These are phyloP conservation scores for Varanus komodoensis DNA, from an alignment of 2,113 vertebrate genomes.

Conservation along the genomic window DNA sequence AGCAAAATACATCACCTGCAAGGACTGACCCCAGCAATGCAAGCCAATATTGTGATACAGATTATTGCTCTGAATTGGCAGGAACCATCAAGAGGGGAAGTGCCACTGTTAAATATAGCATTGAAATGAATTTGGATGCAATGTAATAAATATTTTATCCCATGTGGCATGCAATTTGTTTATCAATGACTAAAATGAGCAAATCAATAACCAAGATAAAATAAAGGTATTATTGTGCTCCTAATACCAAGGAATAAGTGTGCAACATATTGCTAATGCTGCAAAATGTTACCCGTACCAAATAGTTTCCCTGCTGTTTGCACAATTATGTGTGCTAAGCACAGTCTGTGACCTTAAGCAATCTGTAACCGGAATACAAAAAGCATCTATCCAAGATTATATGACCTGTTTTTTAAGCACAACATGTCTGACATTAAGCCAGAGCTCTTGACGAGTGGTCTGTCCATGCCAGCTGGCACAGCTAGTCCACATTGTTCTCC, in stretches of 20 bases:
- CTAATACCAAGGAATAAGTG: not conserved
- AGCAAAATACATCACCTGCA: not conserved
- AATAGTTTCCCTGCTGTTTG: not conserved
- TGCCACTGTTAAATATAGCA: not conserved
- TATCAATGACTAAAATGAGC: slow-evolving; percentile 20
- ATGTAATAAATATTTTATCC: not conserved
- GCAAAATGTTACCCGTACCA: not conserved
- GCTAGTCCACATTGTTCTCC: not conserved
- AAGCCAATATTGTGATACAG: not conserved
- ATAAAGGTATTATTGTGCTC: not conserved
- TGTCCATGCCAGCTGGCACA: not conserved
- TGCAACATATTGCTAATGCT: not conserved
- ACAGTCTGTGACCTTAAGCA: not conserved
- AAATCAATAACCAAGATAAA: not conserved
- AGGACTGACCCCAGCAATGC: not conserved
- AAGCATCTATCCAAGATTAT: slow-evolving; percentile 15
- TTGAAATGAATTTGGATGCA: not conserved
- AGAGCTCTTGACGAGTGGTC: not conserved
- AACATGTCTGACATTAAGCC: slow-evolving; percentile 9
- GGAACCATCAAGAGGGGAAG: not conserved
- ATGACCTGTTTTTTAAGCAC: not conserved
- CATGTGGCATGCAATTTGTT: slow-evolving; percentile 8
- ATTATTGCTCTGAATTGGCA: not conserved
- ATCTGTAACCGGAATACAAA: slow-evolving; percentile 11
- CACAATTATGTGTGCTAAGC: not conserved